Conservation (phyloP, 2,113 vertebrate species). For the Strigops habroptila region DNA sequence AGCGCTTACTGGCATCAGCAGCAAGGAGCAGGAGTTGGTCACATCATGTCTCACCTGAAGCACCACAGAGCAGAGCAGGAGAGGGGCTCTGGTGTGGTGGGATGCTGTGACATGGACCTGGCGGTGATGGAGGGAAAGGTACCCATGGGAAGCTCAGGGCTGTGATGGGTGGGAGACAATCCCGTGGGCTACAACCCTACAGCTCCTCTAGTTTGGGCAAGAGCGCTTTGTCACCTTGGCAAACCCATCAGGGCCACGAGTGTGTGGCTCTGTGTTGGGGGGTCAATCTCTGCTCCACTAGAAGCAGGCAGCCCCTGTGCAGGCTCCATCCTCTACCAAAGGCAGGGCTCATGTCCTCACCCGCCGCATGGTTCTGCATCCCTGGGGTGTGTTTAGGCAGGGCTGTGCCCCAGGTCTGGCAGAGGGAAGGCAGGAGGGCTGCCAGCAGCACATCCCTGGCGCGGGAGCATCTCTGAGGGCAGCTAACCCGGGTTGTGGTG, state of each 20-base stretch:
- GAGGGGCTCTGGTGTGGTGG: neutral
- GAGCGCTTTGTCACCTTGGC: neutral
- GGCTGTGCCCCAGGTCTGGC: neutral
- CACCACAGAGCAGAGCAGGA: neutral
- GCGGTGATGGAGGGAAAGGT: neutral
- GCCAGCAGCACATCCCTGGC: neutral
- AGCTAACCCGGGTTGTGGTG: rapidly evolving
- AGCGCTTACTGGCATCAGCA: neutral
- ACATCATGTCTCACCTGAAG: neutral
- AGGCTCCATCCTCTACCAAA: neutral
- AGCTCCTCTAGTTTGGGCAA: neutral
- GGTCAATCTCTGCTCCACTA: neutral
- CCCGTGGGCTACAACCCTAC: rapidly evolving
- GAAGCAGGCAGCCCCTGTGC: neutral
- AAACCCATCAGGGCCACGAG: neutral
- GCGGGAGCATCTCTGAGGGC: neutral
- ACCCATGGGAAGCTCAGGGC: neutral
- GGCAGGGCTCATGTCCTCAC: neutral
- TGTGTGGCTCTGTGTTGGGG: neutral
- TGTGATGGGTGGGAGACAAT: neutral
- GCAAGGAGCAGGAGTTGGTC: neutral
- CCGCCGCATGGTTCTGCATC: rapidly evolving
- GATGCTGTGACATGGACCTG: neutral
- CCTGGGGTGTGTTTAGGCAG: neutral
- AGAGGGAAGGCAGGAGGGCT: neutral